These are phyloP conservation scores for Agriotes lineatus DNA, from an alignment of 2,888 invertebrate genomes.

Conservation along the genomic window DNA sequence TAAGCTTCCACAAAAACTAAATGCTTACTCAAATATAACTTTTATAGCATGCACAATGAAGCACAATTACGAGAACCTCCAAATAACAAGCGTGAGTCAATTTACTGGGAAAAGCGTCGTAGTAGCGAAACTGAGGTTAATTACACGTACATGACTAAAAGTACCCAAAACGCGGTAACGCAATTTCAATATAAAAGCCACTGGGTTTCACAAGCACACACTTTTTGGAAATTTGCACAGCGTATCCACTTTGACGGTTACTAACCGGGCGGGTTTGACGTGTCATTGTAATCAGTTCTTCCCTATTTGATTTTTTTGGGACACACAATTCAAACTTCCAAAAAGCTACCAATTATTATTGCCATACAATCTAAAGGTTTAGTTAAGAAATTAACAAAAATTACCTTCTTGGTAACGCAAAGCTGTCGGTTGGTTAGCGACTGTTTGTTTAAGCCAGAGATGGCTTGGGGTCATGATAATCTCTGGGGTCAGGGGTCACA, in stretches of 20 bases:
- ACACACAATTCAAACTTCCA: no score
- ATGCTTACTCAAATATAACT: no score
- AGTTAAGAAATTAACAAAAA: constrained; percentile 28
- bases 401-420: constrained; percentile 44
- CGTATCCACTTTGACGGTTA: not conserved
- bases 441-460: constrained; percentile 54
- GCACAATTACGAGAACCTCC: constrained; percentile 10
- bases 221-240: not conserved
- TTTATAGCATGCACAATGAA: not conserved
- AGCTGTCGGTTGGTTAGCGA: constrained; percentile 48
- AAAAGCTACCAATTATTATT: no score
- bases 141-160: constrained; percentile 22
- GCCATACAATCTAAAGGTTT: no score
- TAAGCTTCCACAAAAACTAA: no score
- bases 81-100: constrained; percentile 24
- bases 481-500: constrained; percentile 54
- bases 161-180: not conserved
- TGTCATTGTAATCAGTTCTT: not conserved
- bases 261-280: not conserved
- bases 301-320: no score
- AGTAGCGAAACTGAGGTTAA: not conserved
- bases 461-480: constrained; percentile 55
- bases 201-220: not conserved
- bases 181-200: not conserved
- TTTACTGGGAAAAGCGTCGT: not conserved